These are phyloP conservation scores for Pterostichus niger DNA, from an alignment of 2,888 invertebrate genomes.

Conservation along the genomic window DNA sequence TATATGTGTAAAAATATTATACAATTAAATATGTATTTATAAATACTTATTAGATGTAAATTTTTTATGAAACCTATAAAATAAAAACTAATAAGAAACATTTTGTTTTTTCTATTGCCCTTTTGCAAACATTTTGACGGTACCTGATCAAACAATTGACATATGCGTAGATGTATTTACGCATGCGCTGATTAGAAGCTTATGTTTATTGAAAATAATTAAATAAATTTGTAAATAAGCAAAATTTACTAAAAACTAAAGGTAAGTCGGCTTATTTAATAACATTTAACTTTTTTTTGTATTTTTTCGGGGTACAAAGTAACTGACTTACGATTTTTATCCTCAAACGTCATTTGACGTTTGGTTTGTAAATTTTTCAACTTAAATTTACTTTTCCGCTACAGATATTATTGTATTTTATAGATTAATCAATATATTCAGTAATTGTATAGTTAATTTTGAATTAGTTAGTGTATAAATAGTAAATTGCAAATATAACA, in stretches of 20 bases:
- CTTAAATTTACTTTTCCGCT: not conserved
- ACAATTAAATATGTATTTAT: not conserved
- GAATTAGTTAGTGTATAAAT: too few relatives aligned
- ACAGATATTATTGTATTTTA: too few relatives aligned
- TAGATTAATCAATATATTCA: too few relatives aligned
- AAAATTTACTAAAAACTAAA: not conserved
- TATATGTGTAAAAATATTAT: not conserved
- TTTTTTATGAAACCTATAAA: not conserved
- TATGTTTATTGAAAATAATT: constrained; percentile 5
- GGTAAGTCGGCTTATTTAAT: not conserved
- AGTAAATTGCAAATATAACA: not conserved
- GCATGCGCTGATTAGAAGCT: constrained; percentile 36
- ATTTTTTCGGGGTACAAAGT: not conserved
- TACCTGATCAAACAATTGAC: constrained; percentile 52
- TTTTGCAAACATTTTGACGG: constrained; percentile 17
- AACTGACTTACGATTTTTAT: not conserved
- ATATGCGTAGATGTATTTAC: constrained; percentile 40
- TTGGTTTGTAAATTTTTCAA: not conserved
- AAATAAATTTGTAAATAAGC: constrained; percentile 15
- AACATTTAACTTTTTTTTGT: not conserved
- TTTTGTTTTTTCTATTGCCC: not conserved
- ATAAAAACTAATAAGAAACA: not conserved
- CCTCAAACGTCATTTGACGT: constrained; percentile 6
- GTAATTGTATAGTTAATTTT: too few relatives aligned
- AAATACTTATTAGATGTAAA: constrained; percentile 5